Conservation (phyloP, 2,888 invertebrate genomes). For the Enchytraeus crypticus region DNA sequence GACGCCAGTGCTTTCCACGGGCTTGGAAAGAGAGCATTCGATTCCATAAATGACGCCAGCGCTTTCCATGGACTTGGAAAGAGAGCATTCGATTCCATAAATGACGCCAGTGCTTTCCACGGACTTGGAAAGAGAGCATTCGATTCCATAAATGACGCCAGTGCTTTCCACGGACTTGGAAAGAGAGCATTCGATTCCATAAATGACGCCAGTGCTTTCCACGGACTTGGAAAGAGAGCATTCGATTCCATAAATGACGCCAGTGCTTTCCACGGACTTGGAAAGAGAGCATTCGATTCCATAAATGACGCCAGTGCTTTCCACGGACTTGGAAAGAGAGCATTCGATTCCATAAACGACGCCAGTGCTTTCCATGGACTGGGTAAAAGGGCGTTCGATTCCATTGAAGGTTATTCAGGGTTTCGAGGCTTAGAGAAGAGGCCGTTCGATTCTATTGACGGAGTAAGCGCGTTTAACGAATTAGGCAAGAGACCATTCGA, state of each 20-base stretch:
- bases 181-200: conserved; percentile 15
- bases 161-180: conserved; percentile 8
- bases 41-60: conserved; percentile 1
- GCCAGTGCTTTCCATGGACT: conserved; percentile 13
- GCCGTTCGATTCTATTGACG: conserved; percentile 1
- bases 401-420: conserved; percentile 4
- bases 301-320: conserved; percentile 10
- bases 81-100: conserved; percentile 13
- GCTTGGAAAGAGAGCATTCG: conserved; percentile 10
- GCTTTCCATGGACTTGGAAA: conserved; percentile 8
- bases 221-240: conserved; percentile 13
- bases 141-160: conserved; percentile 9
- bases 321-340: conserved; percentile 11
- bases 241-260: conserved; percentile 12
- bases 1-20: conserved; percentile 5
- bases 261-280: conserved; percentile 11
- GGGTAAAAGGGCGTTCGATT: conserved; percentile 12
- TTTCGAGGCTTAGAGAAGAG: conserved; percentile 15
- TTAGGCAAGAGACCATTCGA: conserved; percentile 11
- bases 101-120: conserved; percentile 5
- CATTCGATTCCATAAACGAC: conserved; percentile 13
- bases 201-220: conserved; percentile 8
- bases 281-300: conserved; percentile 15
- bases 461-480: neutral
- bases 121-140: conserved; percentile 15